These are phyloP conservation scores for Calliopsis andreniformis DNA, from an alignment of 1,140 invertebrate genomes.

Conservation along the genomic window DNA sequence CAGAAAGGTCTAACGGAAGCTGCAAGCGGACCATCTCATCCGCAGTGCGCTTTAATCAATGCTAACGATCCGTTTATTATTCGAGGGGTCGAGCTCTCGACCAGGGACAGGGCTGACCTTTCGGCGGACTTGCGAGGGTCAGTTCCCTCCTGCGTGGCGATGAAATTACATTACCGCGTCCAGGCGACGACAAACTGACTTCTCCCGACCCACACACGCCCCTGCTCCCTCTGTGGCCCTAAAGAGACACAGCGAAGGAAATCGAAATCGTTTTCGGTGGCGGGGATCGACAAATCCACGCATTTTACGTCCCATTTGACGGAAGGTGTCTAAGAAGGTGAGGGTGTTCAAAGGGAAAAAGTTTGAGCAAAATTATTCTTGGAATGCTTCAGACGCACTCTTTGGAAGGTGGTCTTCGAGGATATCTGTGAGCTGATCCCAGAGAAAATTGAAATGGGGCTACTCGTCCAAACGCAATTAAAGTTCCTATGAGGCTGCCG, in stretches of 20 bases:
- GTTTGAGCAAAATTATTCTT: neutral
- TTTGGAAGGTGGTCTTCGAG: neutral
- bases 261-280: neutral
- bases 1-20: constrained; percentile 36
- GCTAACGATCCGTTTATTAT: constrained; percentile 68
- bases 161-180: constrained; percentile 55
- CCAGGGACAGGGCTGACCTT: constrained; percentile 43
- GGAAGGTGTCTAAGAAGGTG: too few species aligned
- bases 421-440: too few species aligned
- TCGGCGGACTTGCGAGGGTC: constrained; percentile 57
- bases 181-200: constrained; percentile 21
- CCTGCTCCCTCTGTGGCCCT: neutral
- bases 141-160: constrained; percentile 36
- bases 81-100: constrained; percentile 53
- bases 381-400: neutral
- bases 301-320: neutral
- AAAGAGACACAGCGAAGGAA: neutral
- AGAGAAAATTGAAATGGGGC: constrained; percentile 38
- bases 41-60: constrained; percentile 66
- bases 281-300: too few species aligned
- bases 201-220: constrained; percentile 11
- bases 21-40: constrained; percentile 16
- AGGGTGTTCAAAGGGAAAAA: neutral
- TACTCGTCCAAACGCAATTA: constrained; percentile 52
- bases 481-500: constrained; percentile 47